phyloP scores from a whole-genome alignment of 2,797 vertebrate species.

The Parauchenoglanis ngamensis region DNA sequence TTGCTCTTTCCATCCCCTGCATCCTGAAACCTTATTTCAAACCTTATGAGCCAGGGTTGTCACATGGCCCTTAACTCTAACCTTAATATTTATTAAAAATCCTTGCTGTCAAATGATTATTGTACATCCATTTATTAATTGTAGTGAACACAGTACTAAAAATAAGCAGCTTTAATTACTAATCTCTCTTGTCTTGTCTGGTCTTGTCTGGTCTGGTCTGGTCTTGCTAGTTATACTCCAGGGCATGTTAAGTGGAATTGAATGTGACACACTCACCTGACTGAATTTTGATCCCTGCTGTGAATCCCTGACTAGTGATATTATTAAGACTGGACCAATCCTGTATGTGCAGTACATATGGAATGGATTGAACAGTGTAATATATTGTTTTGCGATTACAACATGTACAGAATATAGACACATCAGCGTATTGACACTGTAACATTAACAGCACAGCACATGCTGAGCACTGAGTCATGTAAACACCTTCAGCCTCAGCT shows the following conservation, averaged over 20 bases:
- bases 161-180: neutral
- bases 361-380: neutral
- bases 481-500: constrained; percentile 46
- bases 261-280: neutral
- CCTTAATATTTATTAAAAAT: neutral
- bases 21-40: neutral
- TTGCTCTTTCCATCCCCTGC: neutral
- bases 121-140: neutral
- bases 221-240: neutral
- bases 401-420: constrained; percentile 1
- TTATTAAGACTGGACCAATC: neutral
- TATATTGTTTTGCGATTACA: constrained; percentile 1
- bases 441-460: constrained; percentile 29
- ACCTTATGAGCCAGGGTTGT: too few species aligned
- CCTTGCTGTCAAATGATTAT: neutral
- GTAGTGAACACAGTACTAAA: neutral
- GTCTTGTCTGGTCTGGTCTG: neutral
- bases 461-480: constrained; percentile 25
- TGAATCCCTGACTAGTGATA: neutral
- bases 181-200: neutral
- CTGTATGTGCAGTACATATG: neutral
- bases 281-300: neutral
- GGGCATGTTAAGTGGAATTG: neutral
- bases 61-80: neutral
- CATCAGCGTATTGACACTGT: constrained; percentile 16